Evolutionary conservation across 2,113 vertebrate species (phyloP).

Genomic region (Gnathochromis pfefferi): DNA sequence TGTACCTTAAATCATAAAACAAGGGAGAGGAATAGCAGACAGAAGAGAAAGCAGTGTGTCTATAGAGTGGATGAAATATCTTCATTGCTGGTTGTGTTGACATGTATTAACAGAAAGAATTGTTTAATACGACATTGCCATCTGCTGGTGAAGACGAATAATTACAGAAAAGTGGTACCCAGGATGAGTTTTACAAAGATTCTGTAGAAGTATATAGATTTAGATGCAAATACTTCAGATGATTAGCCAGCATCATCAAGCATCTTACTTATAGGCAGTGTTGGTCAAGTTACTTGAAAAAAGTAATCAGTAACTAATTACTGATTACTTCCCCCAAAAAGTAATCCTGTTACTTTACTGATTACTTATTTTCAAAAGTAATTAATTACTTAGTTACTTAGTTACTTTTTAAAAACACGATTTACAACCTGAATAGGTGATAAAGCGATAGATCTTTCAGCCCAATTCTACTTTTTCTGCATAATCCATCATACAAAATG

Average conservation of each 20-base stretch:
- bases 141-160: slow-evolving; percentile 16
- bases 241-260: background rate
- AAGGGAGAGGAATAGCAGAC: background rate
- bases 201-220: background rate
- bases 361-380: too few species aligned
- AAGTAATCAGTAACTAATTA: too few species aligned
- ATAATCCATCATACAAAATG: too few species aligned
- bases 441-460: too few species aligned
- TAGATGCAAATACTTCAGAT: background rate
- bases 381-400: too few species aligned
- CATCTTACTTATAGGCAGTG: background rate
- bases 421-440: too few species aligned
- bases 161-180: background rate
- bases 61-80: background rate
- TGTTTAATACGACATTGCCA: slow-evolving; percentile 33
- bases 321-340: too few species aligned
- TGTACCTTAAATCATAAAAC: background rate
- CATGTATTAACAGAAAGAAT: background rate
- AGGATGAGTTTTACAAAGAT: background rate
- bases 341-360: too few species aligned
- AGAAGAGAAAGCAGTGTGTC: background rate
- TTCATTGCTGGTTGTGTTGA: background rate
- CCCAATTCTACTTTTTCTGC: too few species aligned
- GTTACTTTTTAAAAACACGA: too few species aligned
- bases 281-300: too few species aligned